phyloP scores from a whole-genome alignment of 2,888 invertebrate species.

The Tridacna gigas region DNA sequence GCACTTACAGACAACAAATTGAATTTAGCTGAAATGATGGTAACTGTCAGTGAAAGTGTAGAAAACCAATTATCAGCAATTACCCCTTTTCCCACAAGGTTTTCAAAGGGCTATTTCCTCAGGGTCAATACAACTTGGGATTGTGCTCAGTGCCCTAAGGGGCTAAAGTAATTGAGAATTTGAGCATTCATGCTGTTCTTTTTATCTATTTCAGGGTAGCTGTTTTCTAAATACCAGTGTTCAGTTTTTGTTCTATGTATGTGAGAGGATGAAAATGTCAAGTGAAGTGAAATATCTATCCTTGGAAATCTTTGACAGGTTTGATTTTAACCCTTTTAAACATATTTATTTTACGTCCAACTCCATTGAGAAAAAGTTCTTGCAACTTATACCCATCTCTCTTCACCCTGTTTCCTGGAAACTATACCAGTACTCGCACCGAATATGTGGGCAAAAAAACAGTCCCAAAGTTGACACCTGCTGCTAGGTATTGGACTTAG shows the following conservation, averaged over 20 bases:
- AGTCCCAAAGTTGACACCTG: not conserved
- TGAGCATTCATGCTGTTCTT: too few relatives aligned
- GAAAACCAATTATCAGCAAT: too few relatives aligned
- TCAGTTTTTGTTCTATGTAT: constrained; percentile 78
- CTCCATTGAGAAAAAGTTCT: not conserved
- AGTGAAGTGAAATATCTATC: constrained; percentile 81
- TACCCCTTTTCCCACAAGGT: too few relatives aligned
- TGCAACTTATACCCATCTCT: not conserved
- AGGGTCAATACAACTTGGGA: too few relatives aligned
- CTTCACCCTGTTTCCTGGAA: not conserved
- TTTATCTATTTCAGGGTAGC: constrained; percentile 67
- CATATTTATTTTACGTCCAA: not conserved
- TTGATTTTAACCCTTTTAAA: not conserved
- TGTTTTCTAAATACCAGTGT: constrained; percentile 72
- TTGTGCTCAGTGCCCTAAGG: too few relatives aligned
- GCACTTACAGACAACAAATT: too few relatives aligned
- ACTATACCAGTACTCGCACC: not conserved
- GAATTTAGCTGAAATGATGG: too few relatives aligned
- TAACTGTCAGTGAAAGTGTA: too few relatives aligned
- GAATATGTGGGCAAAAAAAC: not conserved
- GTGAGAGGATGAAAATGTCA: constrained; percentile 78
- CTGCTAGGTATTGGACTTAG: not conserved
- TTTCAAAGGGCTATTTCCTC: too few relatives aligned
- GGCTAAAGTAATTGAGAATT: not conserved
- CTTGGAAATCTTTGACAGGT: constrained; percentile 83